Conservation (phyloP, 2,113 vertebrate species). For the Phocoena sinus region DNA sequence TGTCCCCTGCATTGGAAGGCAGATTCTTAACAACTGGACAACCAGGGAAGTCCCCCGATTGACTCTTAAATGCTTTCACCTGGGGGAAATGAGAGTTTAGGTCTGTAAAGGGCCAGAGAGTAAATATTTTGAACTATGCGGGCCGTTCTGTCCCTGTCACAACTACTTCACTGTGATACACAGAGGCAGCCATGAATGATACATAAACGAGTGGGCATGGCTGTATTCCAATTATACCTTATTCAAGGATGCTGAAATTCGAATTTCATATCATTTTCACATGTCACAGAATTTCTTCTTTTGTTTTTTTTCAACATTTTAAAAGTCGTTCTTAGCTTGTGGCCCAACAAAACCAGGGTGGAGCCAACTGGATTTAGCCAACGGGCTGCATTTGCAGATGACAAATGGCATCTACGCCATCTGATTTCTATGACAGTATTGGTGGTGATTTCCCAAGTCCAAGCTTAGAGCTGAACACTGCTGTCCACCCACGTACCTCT, state of each 20-base stretch:
- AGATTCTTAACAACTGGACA: not conserved
- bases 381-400: not conserved
- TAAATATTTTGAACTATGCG: not conserved
- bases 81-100: not conserved
- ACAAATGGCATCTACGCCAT: too few relatives aligned
- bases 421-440: not conserved
- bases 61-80: not conserved
- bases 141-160: not conserved
- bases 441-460: not conserved
- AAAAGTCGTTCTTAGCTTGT: not conserved
- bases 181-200: not conserved
- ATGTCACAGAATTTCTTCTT: not conserved
- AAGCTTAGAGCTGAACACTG: not conserved
- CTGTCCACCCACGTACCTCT: not conserved
- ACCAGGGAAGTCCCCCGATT: not conserved
- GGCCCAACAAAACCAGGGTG: not conserved
- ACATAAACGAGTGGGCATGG: accelerated
- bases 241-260: not conserved
- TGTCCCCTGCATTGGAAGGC: not conserved
- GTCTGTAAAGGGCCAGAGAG: not conserved
- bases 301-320: not conserved
- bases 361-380: not conserved
- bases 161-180: not conserved
- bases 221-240: too few relatives aligned
- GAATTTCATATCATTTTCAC: not conserved